These are phyloP conservation scores for Elegia similella DNA, from an alignment of 2,888 invertebrate species.

Conservation along the genomic window DNA sequence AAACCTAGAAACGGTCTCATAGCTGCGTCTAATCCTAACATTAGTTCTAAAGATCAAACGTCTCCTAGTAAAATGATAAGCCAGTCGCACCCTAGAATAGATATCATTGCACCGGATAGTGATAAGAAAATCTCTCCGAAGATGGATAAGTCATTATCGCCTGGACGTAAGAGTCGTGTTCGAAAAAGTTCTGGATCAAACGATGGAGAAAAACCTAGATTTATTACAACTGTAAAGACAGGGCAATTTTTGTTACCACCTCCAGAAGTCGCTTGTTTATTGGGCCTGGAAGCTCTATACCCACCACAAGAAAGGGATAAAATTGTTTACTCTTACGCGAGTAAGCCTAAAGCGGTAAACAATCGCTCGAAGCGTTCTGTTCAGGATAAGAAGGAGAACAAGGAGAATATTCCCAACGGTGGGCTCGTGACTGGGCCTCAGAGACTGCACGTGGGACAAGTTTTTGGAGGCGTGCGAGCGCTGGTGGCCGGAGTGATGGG, in stretches of 20 bases:
- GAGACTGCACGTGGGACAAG: constrained; percentile 19
- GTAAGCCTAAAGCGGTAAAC: constrained; percentile 81
- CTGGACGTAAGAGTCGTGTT: constrained; percentile 35
- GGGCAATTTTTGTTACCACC: constrained; percentile 91
- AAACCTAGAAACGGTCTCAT: constrained; percentile 49
- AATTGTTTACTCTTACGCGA: constrained; percentile 85
- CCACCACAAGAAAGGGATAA: constrained; percentile 49
- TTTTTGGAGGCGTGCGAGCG: constrained; percentile 49
- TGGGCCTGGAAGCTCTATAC: constrained; percentile 79
- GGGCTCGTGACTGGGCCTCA: constrained; percentile 21
- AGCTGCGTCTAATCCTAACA: constrained; percentile 81
- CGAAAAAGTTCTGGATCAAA: constrained; percentile 32
- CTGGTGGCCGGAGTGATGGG: constrained; percentile 59
- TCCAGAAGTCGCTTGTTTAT: constrained; percentile 84
- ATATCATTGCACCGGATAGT: constrained; percentile 38
- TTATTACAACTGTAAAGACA: constrained; percentile 90
- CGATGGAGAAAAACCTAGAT: constrained; percentile 79
- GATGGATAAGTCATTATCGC: constrained; percentile 45
- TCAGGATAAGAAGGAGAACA: constrained; percentile 33
- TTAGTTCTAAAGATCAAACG: constrained; percentile 54
- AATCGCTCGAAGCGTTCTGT: constrained; percentile 41
- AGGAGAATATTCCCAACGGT: constrained; percentile 26
- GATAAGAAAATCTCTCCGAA: constrained; percentile 38
- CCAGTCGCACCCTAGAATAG: constrained; percentile 56
- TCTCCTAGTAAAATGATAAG: constrained; percentile 36